Conservation (phyloP, 35 echinoderm and acorn worm genomes). For the Eucidaris tribuloides region DNA sequence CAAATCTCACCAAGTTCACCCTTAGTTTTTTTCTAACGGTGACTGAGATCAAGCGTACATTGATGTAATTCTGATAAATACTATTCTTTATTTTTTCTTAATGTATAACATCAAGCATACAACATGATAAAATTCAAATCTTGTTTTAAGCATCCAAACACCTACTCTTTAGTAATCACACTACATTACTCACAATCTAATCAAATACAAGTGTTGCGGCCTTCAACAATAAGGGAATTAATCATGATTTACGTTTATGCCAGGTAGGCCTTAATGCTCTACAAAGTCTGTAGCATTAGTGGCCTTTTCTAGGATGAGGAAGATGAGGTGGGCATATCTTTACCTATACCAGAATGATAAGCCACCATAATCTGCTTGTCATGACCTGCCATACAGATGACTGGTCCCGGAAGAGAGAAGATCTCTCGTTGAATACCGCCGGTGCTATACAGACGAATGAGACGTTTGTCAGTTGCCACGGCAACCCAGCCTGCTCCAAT, state of each 20-base stretch:
- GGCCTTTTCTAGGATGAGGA: not conserved
- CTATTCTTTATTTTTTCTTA: no score
- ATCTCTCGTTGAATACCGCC: constrained; percentile 83
- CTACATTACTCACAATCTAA: not conserved
- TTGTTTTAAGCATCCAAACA: no score
- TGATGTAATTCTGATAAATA: no score
- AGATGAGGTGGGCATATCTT: not conserved
- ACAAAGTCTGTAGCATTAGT: not conserved
- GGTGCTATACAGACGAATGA: constrained; percentile 69
- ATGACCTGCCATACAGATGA: constrained; percentile 80
- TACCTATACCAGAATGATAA: constrained; percentile 85
- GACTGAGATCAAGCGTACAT: no score
- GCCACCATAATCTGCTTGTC: constrained; percentile 77
- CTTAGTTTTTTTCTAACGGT: no score
- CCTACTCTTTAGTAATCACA: not conserved
- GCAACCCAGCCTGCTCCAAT: constrained; percentile 76
- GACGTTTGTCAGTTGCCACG: constrained; percentile 86
- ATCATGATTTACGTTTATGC: not conserved
- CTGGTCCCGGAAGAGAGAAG: constrained; percentile 80
- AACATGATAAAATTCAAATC: no score
- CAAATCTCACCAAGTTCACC: no score
- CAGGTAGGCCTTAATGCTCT: not conserved
- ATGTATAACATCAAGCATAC: no score
- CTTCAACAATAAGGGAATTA: not conserved
- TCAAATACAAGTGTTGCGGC: not conserved